phyloP scores from a whole-genome alignment of 2,888 invertebrate genomes.

The Muscina levida region DNA sequence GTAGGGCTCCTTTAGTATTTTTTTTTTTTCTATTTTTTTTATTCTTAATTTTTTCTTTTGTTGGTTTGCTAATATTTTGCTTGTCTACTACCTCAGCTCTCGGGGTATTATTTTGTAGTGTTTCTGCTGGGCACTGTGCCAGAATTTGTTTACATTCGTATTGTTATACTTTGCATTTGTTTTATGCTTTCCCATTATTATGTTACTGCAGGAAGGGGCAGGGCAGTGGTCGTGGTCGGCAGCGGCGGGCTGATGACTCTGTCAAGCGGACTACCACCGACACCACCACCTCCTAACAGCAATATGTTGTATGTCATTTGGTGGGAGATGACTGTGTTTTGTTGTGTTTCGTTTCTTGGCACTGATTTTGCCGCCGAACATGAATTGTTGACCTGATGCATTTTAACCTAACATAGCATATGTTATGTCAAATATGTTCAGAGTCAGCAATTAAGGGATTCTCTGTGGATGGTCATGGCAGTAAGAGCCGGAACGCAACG shows the following conservation, averaged over 20 bases:
- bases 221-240: constrained; percentile 3
- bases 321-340: neutral
- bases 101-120: constrained; percentile 44
- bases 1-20: constrained; percentile 48
- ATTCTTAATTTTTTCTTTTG: constrained; percentile 38
- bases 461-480: too few relatives aligned
- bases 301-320: constrained; percentile 27
- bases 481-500: too few relatives aligned
- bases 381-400: constrained; percentile 26
- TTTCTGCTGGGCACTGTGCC: constrained; percentile 70
- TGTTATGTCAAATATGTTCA: neutral
- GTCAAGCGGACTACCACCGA: too few relatives aligned
- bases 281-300: constrained; percentile 16
- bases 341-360: constrained; percentile 34
- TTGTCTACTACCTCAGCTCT: constrained; percentile 22
- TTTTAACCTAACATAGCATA: constrained; percentile 13
- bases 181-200: constrained; percentile 43
- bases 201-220: constrained; percentile 37
- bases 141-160: constrained; percentile 73
- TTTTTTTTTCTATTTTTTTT: constrained; percentile 41
- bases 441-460: too few relatives aligned
- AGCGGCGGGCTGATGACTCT: too few relatives aligned
- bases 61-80: constrained; percentile 44
- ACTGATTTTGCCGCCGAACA: constrained; percentile 26
- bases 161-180: constrained; percentile 42